Conservation (phyloP, 2,888 invertebrate species). For the Calameuta filiformis region DNA sequence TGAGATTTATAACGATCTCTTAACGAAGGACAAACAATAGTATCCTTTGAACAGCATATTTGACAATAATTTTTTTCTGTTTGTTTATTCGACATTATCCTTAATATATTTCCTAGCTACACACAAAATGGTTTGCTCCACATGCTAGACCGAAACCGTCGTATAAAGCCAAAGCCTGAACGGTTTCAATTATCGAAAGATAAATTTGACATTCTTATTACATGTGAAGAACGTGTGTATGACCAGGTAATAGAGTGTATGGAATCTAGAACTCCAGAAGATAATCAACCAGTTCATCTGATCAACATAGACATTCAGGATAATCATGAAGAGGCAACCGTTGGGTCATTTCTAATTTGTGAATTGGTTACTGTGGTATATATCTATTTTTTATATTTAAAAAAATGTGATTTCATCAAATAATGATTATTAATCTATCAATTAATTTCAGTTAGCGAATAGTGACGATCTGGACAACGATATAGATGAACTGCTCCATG, state of each 20-base stretch:
- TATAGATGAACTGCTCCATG: conserved; percentile 94
- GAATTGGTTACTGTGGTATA: conserved; percentile 88
- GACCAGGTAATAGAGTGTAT: conserved; percentile 97
- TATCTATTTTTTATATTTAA: conserved; percentile 15
- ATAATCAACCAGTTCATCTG: conserved; percentile 92
- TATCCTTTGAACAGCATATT: conserved; percentile 68
- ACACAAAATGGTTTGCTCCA: conserved; percentile 98
- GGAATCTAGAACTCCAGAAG: conserved; percentile 81
- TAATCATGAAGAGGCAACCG: conserved; percentile 99
- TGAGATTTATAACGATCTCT: conserved; percentile 92
- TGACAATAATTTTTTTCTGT: not conserved
- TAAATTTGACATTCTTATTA: conserved; percentile 94
- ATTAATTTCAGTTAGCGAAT: conserved; percentile 77
- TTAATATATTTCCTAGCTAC: conserved; percentile 71
- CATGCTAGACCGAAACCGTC: conserved; percentile 96
- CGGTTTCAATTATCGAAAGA: conserved; percentile 91
- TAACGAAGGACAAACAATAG: conserved; percentile 91
- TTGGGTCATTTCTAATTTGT: conserved; percentile 97
- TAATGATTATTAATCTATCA: conserved; percentile 13
- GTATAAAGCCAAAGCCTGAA: conserved; percentile 95
- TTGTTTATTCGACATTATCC: conserved; percentile 34
- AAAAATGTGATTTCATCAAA: conserved; percentile 15
- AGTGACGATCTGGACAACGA: conserved; percentile 96
- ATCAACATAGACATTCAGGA: conserved; percentile 99
- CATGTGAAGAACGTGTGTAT: conserved; percentile 98